Evolutionary conservation across 2,888 invertebrate species (phyloP), one percentile per base, ranked within the genome.

Genomic region (Dasypogon diadema): DNA sequence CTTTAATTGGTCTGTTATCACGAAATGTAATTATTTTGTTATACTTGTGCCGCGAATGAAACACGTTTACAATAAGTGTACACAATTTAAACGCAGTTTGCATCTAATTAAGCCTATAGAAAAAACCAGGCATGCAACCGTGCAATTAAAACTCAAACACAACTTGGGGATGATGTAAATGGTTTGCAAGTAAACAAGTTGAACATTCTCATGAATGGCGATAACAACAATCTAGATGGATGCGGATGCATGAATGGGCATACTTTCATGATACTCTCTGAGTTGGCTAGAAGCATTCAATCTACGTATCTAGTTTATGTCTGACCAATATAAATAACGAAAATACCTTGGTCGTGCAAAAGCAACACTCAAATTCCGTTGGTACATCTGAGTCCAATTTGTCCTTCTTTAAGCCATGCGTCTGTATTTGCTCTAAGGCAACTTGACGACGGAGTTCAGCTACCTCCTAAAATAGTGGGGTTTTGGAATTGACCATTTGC

Each of bases 361-460:
- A 96, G 92, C 95, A 96, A 93, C 96, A 96, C 91, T 96, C 96
- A 91, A 95, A 94, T 90, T 95, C 95, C 90, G 93, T 95, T 89
- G 95, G 95, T 88, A 94, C 91, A 90, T 95, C 95, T 89, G 94
- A 94, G 87, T 92, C 91, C 87, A 89, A 88, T 88, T 90, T 90
- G 85, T 90, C 90, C 76, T 79, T 79, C 65, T 78, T 79, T 83
- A 85, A 84, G 79, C 84, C 82, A 80, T 85, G 84, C 78, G 84
- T 84, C 81, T 86, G 85, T 79, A 85, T 83, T 81, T 86, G 85
- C 82, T 86, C 86, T 79, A 86, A 83, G 76, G 86, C 86, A 80
- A 86, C 84, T 82, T 86, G 86, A 74, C 86, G 85, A 77, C 86
- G 85, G 79, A 86, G 82, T 80, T 86, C 86, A 76, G 86, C 86